phyloP scores from a whole-genome alignment of 2,797 vertebrate species.

The Rhincodon typus region DNA sequence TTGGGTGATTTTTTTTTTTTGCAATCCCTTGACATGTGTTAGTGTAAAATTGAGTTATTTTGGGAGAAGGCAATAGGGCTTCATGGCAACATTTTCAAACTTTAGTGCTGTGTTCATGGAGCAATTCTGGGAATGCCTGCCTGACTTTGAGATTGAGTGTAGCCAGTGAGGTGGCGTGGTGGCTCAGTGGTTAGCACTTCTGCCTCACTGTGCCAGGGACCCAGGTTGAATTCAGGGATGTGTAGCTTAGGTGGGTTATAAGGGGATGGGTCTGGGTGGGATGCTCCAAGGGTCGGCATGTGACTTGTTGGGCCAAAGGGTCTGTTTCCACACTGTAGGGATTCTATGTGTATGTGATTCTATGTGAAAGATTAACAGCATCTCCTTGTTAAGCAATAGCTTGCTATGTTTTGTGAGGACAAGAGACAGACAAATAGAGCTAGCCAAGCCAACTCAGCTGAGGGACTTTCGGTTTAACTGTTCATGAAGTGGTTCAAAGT shows the following conservation, averaged over 20 bases:
- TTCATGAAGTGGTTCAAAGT: background rate
- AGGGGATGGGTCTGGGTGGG: too few species aligned
- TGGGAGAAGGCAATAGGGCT: background rate
- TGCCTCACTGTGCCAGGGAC: too few species aligned
- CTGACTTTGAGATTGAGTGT: background rate
- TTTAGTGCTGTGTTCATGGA: background rate
- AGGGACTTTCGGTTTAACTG: background rate
- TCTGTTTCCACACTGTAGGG: too few species aligned
- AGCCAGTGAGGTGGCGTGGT: background rate
- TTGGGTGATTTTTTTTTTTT: background rate
- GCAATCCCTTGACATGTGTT: background rate
- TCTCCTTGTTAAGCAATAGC: too few species aligned
- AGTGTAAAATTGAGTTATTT: background rate
- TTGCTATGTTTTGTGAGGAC: background rate
- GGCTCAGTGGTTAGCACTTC: too few species aligned
- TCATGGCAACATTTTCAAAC: background rate
- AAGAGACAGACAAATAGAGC: background rate
- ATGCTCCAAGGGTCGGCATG: too few species aligned
- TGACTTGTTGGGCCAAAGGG: too few species aligned
- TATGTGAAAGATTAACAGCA: too few species aligned
- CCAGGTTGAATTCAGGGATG: too few species aligned
- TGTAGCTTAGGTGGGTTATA: too few species aligned
- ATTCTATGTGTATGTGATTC: too few species aligned
- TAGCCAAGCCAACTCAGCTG: background rate
- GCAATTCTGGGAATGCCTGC: background rate